Evolutionary conservation across 2,797 vertebrate genomes (phyloP), one percentile per base, ranked within the genome.

Genomic region (Sebastes glaucus): DNA sequence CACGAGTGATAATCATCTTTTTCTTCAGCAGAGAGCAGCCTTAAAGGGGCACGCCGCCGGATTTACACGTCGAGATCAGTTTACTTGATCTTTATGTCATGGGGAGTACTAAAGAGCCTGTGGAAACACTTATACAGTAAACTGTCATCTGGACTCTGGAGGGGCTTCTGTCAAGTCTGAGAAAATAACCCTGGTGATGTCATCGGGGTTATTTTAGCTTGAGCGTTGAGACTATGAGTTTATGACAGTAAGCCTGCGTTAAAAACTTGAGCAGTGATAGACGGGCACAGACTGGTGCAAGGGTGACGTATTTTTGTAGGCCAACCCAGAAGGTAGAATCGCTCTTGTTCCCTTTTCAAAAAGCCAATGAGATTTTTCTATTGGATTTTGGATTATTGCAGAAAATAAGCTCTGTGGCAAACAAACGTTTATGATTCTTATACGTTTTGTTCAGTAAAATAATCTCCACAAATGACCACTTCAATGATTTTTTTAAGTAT

Each of bases 1-100:
- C 92, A 91, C 27, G 13, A 82, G 73, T 32, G 73, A 74, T 87
- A 60, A 78, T 85, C 71, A 78, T 87, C 79, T 83, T 81, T 78
- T 77, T 77, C 64, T 77, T 27, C 66, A 53, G 73, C 59, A 16
- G 64, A 46, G 82, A 57, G 80, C 52, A 25, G 57, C 76, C 59
- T 88, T 78, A 82, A 85, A 88, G 86, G 69, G 75, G 1, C 66
- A 69, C 33, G 16, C 1, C 9, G 14, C 16, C 2, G 1, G 52
- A 59, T 52, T 10, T 57, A 46, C 22, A 53, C 42, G 8, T 7
- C 3, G 10, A 7, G 52, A 66, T 61, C 56, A 11, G 30, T 64
- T 59, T 69, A 72, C 23, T 42, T 16, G 10, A 42, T 64, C 23
- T 18, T 64, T 0, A 32, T 77, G 25, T 38, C 70, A 9, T 1